phyloP scores from a whole-genome alignment of 2,797 vertebrate genomes.

The Meriones psammophilus region DNA sequence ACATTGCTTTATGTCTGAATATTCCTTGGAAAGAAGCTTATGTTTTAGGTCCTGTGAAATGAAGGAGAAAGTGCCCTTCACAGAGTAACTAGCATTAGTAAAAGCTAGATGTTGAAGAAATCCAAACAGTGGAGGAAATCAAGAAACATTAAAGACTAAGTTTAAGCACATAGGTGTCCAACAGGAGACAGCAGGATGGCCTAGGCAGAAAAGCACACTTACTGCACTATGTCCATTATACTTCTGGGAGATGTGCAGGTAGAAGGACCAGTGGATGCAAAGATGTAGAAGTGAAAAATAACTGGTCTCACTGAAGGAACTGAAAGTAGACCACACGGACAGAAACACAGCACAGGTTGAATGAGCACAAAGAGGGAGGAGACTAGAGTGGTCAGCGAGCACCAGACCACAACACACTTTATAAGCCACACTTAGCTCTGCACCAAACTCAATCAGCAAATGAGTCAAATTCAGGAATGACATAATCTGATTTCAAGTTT shows the following conservation, averaged over 20 bases:
- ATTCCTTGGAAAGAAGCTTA: not conserved
- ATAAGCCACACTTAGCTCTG: not conserved
- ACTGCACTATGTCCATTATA: not conserved
- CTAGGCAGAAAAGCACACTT: not conserved
- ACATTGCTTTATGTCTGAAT: not conserved
- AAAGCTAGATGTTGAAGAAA: not conserved
- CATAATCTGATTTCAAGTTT: not conserved
- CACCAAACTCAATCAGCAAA: not conserved
- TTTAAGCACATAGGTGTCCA: not conserved
- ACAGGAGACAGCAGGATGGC: not conserved
- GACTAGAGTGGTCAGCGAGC: too few species aligned
- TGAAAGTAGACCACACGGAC: not conserved
- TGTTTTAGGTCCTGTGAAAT: not conserved
- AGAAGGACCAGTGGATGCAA: not conserved
- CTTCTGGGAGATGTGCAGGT: not conserved
- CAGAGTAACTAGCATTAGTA: not conserved
- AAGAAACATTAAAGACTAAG: not conserved
- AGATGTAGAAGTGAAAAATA: constrained; percentile 52
- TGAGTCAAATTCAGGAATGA: not conserved
- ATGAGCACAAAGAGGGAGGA: not conserved
- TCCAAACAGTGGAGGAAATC: not conserved
- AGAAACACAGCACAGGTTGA: not conserved
- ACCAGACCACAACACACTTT: not conserved
- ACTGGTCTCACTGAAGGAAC: constrained; percentile 5
- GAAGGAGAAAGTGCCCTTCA: not conserved